Evolutionary conservation across 2,797 vertebrate species (phyloP).

Genomic region (Falco novaeseelandiae): DNA sequence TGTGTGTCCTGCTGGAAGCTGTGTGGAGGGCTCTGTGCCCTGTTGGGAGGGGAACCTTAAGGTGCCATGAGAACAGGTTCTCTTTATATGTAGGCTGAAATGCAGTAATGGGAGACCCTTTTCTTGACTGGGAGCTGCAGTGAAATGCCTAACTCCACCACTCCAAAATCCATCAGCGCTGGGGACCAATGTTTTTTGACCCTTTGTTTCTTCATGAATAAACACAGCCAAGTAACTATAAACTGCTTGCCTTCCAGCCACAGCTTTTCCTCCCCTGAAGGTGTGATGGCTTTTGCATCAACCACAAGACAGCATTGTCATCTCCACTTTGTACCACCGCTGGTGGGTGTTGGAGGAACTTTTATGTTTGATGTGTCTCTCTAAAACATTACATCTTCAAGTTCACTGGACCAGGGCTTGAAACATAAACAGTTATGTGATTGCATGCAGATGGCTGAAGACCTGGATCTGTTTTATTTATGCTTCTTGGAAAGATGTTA

Average conservation of each 20-base stretch:
- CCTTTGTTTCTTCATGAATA: background rate
- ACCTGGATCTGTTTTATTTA: background rate
- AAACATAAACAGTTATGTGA: background rate
- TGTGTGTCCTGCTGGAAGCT: background rate
- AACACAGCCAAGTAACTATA: background rate
- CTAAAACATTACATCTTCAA: background rate
- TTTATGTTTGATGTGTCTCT: background rate
- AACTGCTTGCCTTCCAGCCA: background rate
- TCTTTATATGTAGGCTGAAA: background rate
- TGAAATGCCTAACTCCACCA: accelerated
- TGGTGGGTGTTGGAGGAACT: background rate
- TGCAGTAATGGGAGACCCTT: background rate
- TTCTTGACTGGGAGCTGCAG: background rate
- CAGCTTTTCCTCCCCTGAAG: background rate
- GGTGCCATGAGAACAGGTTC: background rate
- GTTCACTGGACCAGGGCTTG: background rate
- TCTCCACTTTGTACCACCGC: accelerated
- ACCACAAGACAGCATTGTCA: background rate
- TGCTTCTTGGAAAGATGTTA: background rate
- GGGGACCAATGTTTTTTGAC: background rate
- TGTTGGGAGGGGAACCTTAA: background rate
- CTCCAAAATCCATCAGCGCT: accelerated
- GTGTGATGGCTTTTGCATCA: background rate
- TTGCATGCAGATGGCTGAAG: background rate
- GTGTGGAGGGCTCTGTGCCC: background rate